Conservation (phyloP, 2,113 vertebrate genomes). For the Taurulus bubalis region DNA sequence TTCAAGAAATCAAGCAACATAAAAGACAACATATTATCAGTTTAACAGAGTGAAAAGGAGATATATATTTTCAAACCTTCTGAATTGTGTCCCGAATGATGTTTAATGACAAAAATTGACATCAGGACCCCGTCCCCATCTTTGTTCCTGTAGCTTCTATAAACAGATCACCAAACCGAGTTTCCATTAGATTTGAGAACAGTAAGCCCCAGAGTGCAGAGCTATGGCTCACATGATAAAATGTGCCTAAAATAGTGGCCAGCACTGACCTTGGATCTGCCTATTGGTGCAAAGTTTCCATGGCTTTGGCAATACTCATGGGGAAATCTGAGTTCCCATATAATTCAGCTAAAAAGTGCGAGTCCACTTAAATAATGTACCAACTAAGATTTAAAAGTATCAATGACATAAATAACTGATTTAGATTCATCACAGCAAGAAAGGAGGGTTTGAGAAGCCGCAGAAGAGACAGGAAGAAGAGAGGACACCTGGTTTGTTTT, state of each 20-base stretch:
- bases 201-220: slow-evolving; percentile 69
- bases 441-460: background rate
- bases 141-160: slow-evolving; percentile 61
- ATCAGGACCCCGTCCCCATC: slow-evolving; percentile 19
- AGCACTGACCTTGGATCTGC: slow-evolving; percentile 71
- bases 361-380: background rate
- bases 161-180: slow-evolving; percentile 67
- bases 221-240: slow-evolving; percentile 52
- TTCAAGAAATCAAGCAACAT: background rate
- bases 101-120: slow-evolving; percentile 37
- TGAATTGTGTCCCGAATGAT: slow-evolving; percentile 21
- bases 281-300: slow-evolving; percentile 76
- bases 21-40: background rate
- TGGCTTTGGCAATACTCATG: slow-evolving; percentile 58
- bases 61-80: slow-evolving; percentile 27
- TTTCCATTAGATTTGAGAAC: slow-evolving; percentile 70
- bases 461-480: background rate
- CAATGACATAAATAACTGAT: background rate
- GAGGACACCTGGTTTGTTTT: slow-evolving; percentile 75
- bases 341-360: slow-evolving; percentile 17
- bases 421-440: background rate
- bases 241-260: slow-evolving; percentile 73
- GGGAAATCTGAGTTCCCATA: slow-evolving; percentile 53
- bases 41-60: background rate
- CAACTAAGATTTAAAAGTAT: background rate